phyloP scores from a whole-genome alignment of 2,797 vertebrate species.

The Diplodus sargus region DNA sequence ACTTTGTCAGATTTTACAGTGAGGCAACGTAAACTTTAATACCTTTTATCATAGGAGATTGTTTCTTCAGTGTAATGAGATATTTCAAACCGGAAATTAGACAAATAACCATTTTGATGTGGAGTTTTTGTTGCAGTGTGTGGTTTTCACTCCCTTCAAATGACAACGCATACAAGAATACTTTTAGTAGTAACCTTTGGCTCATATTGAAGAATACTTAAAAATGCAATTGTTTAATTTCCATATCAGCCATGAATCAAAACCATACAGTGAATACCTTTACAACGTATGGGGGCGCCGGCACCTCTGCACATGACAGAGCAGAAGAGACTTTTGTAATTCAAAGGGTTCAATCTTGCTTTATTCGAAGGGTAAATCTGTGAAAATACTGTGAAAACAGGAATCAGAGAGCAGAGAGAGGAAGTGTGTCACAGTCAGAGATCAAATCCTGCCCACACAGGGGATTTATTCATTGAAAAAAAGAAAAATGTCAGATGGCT shows the following conservation, averaged over 20 bases:
- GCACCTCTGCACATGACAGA: not conserved
- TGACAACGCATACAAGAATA: not conserved
- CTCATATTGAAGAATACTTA: not conserved
- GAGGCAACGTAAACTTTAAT: too few relatives aligned
- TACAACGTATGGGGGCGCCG: not conserved
- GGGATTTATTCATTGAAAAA: conserved; percentile 34
- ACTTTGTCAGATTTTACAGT: too few relatives aligned
- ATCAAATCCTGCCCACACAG: conserved; percentile 17
- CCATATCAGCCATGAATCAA: not conserved
- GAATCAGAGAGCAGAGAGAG: conserved; percentile 4
- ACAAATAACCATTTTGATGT: too few relatives aligned
- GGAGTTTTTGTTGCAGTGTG: not conserved
- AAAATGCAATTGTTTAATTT: not conserved
- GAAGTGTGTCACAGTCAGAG: conserved; percentile 2
- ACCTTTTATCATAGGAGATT: too few relatives aligned
- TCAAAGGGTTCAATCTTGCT: not conserved
- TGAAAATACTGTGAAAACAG: not conserved
- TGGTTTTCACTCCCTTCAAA: not conserved
- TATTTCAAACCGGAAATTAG: too few relatives aligned
- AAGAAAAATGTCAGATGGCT: conserved; percentile 11
- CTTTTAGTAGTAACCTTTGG: not conserved
- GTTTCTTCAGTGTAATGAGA: too few relatives aligned
- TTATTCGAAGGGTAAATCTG: not conserved
- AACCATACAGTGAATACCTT: not conserved
- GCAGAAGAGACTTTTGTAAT: not conserved